phyloP scores from a whole-genome alignment of 2,888 invertebrate genomes.

The Idaea straminata region DNA sequence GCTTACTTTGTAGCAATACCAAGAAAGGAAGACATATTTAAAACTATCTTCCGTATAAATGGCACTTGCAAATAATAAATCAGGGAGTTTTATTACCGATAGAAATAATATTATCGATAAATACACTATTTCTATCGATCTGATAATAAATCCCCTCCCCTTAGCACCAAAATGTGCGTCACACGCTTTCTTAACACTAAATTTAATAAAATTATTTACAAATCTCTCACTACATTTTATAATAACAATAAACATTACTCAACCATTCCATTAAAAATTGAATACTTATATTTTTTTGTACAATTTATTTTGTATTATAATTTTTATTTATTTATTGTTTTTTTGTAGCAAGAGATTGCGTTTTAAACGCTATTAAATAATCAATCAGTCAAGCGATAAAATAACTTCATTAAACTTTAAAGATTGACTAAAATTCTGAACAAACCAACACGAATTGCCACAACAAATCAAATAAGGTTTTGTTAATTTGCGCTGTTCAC shows the following conservation, averaged over 20 bases:
- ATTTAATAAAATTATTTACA: conserved; percentile 49
- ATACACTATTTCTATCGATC: not conserved
- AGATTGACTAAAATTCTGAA: not conserved
- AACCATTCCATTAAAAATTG: conserved; percentile 53
- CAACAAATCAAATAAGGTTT: not conserved
- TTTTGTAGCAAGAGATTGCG: conserved; percentile 54
- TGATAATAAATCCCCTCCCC: conserved; percentile 20
- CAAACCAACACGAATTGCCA: not conserved
- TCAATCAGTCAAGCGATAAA: conserved; percentile 41
- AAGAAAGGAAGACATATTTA: conserved; percentile 48
- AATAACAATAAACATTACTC: conserved; percentile 40
- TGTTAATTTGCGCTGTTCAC: not conserved
- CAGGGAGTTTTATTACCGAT: conserved; percentile 8
- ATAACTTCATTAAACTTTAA: conserved; percentile 7
- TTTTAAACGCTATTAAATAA: conserved; percentile 66
- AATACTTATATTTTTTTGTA: conserved; percentile 27
- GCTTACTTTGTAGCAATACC: conserved; percentile 47
- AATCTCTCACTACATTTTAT: conserved; percentile 48
- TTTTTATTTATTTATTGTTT: conserved; percentile 31
- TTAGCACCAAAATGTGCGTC: conserved; percentile 56
- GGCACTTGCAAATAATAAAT: conserved; percentile 59
- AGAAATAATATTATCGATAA: not conserved
- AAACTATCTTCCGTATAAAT: conserved; percentile 53
- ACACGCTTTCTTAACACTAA: conserved; percentile 53
- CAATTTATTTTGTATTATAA: conserved; percentile 30